phyloP scores from a whole-genome alignment of 2,888 invertebrate genomes.

The Parnassius glacialis region DNA sequence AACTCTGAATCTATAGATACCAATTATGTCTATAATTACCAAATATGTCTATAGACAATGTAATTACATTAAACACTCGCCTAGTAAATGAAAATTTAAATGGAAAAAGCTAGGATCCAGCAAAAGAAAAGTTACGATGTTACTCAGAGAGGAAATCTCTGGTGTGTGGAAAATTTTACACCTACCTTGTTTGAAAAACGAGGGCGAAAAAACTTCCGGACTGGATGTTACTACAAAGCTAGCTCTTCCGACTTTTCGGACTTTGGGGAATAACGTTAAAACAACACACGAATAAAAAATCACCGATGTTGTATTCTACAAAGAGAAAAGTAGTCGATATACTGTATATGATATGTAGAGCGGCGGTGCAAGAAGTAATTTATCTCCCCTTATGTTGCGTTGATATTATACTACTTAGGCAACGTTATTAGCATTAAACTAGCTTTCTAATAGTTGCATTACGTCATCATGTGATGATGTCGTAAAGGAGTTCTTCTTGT shows the following conservation, averaged over 20 bases:
- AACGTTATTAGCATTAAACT: no score
- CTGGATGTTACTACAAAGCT: slow-evolving; percentile 13
- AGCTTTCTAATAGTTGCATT: no score
- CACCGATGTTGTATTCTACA: slow-evolving; percentile 1
- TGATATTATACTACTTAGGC: no score
- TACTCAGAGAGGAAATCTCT: slow-evolving; percentile 18
- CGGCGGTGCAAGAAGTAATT: no score
- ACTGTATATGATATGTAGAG: background rate
- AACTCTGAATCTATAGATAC: no score
- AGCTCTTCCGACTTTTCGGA: slow-evolving; percentile 12
- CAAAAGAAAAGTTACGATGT: slow-evolving; percentile 20
- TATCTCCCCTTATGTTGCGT: no score
- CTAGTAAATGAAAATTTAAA: slow-evolving; percentile 7
- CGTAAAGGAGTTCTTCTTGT: no score
- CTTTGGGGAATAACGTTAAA: slow-evolving; percentile 22
- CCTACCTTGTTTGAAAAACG: slow-evolving; percentile 22
- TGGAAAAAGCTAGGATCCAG: slow-evolving; percentile 4
- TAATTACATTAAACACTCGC: background rate
- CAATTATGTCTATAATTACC: no score
- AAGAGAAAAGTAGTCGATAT: background rate
- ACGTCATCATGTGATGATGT: no score
- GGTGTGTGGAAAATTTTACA: slow-evolving; percentile 21
- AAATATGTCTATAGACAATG: no score
- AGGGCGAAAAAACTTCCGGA: slow-evolving; percentile 10
- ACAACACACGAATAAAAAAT: slow-evolving; percentile 19